phyloP scores from a whole-genome alignment of 2,797 vertebrate species.

The Myotis pilosus region DNA sequence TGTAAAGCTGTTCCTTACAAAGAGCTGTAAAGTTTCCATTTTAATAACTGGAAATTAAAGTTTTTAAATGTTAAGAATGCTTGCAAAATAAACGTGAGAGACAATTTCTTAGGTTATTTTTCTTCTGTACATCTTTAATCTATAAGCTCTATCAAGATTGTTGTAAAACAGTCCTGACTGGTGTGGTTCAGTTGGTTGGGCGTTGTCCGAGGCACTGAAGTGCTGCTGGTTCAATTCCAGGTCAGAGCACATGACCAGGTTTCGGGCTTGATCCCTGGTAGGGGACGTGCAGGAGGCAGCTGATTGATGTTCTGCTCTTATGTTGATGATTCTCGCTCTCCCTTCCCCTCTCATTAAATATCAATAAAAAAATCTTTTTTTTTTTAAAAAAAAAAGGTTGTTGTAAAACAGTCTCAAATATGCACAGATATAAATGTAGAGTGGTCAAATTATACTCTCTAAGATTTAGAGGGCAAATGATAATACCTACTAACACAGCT shows the following conservation, averaged over 20 bases:
- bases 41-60: slow-evolving; percentile 40
- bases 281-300: background rate
- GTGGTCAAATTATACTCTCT: slow-evolving; percentile 6
- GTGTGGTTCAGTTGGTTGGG: background rate
- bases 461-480: background rate
- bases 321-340: background rate
- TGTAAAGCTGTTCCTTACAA: background rate
- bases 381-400: background rate
- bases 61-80: background rate
- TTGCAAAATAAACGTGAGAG: slow-evolving; percentile 37
- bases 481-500: background rate
- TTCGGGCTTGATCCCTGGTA: background rate
- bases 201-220: background rate
- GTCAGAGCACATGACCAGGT: background rate
- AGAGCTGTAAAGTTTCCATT: background rate
- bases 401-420: background rate
- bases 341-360: background rate
- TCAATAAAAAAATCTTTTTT: background rate
- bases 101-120: background rate
- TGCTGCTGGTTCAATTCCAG: background rate
- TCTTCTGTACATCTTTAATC: slow-evolving; percentile 13
- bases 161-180: background rate
- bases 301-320: background rate
- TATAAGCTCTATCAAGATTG: background rate
- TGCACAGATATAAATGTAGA: slow-evolving; percentile 31